Percentiles rank a stretch among this genome's conserved stretches.
These are phyloP conservation scores for Dallia pectoralis DNA, from an alignment of 2,797 vertebrate species.

Conservation along the genomic window DNA sequence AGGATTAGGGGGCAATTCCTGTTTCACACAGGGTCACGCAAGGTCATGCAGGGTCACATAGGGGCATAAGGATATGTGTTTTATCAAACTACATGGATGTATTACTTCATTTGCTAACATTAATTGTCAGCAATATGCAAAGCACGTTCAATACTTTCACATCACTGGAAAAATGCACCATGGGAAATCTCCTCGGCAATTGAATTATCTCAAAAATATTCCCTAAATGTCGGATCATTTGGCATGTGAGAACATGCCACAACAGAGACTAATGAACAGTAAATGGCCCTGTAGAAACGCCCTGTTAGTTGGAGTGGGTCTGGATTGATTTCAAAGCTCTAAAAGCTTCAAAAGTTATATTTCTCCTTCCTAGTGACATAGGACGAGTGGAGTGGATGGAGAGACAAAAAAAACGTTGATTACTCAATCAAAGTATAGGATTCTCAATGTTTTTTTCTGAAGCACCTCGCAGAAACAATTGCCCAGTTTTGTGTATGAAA, in stretches of 20 bases:
- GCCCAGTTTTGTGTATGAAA: constrained; percentile 11
- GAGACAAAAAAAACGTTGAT: not conserved
- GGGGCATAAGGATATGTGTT: too few relatives aligned
- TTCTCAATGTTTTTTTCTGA: constrained; percentile 35
- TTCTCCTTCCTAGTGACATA: not conserved
- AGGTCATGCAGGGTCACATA: too few relatives aligned
- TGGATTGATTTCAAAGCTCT: not conserved
- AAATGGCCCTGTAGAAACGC: not conserved
- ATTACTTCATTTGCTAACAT: too few relatives aligned
- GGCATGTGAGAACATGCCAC: not conserved
- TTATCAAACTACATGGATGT: too few relatives aligned
- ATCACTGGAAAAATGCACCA: too few relatives aligned
- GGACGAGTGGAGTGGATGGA: not conserved
- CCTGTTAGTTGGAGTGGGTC: not conserved
- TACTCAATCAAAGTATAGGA: constrained; percentile 18
- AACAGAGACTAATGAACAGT: not conserved
- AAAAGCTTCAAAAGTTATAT: not conserved
- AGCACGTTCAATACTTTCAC: too few relatives aligned
- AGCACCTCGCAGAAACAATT: constrained; percentile 15
- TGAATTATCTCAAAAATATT: not conserved
- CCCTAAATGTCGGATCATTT: not conserved
- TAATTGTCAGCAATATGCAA: too few relatives aligned
- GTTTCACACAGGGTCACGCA: too few relatives aligned
- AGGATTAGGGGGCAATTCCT: too few relatives aligned
- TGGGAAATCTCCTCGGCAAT: not conserved